These are phyloP conservation scores for Heliocidaris tuberculata DNA, from an alignment of 35 echinoderm and acorn worm species.

Conservation along the genomic window DNA sequence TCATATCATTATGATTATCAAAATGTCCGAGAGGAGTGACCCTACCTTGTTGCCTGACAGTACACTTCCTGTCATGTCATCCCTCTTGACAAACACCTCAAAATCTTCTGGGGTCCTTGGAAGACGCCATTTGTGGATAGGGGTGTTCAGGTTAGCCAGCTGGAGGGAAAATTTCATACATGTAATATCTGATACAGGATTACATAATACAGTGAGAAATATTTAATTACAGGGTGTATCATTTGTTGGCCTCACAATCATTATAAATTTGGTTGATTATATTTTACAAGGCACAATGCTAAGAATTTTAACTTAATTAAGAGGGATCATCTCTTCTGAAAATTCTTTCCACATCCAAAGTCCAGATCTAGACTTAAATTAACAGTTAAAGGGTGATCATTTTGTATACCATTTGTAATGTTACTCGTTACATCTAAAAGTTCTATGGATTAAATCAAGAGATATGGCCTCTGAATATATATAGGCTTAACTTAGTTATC, in stretches of 20 bases:
- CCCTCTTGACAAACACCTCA: slow-evolving; percentile 80
- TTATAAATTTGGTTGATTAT: too few species aligned
- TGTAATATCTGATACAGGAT: background rate
- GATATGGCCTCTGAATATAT: too few species aligned
- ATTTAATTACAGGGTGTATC: too few species aligned
- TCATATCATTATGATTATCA: background rate
- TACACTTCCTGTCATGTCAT: slow-evolving; percentile 80
- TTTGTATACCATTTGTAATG: too few species aligned
- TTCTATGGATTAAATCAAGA: too few species aligned
- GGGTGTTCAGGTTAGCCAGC: slow-evolving; percentile 73
- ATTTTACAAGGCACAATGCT: background rate
- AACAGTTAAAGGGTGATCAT: too few species aligned
- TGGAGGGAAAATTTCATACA: slow-evolving; percentile 20
- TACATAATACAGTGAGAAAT: too few species aligned
- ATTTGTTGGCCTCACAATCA: too few species aligned
- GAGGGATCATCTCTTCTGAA: too few species aligned
- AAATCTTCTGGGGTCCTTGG: slow-evolving; percentile 80
- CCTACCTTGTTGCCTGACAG: slow-evolving; percentile 88
- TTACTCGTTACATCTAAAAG: too few species aligned
- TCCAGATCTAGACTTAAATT: too few species aligned
- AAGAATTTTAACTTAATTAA: background rate
- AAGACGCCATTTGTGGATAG: slow-evolving; percentile 83
- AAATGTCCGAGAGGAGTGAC: background rate
- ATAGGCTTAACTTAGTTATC: too few species aligned
- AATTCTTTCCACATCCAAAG: background rate